Evolutionary conservation across 2,113 vertebrate species (phyloP).

Genomic region (Lophotis ruficrista): DNA sequence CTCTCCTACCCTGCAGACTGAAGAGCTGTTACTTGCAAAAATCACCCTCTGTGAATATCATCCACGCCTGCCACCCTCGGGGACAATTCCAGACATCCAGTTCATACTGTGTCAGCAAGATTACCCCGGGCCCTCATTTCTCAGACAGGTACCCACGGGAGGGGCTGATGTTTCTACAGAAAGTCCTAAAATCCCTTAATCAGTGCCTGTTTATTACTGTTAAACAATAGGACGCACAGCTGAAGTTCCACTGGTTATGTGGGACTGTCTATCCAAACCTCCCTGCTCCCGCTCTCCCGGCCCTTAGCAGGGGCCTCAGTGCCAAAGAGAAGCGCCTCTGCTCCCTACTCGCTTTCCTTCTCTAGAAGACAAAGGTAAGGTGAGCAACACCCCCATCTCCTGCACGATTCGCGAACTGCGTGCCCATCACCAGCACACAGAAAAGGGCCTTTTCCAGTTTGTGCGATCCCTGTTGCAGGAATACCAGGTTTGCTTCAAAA

Average conservation of each 20-base stretch:
- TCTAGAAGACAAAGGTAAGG: slow-evolving; percentile 42
- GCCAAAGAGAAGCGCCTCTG: not conserved
- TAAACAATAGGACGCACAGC: not conserved
- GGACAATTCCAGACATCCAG: not conserved
- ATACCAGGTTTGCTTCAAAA: not conserved
- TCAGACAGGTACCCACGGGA: not conserved
- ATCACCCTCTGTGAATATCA: not conserved
- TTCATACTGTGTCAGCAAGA: not conserved
- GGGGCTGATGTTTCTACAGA: not conserved
- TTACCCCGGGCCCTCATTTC: not conserved
- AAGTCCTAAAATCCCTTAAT: not conserved
- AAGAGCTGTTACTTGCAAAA: not conserved
- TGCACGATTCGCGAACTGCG: slow-evolving; percentile 55
- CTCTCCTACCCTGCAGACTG: not conserved
- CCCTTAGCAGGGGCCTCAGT: not conserved
- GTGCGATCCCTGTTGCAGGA: not conserved
- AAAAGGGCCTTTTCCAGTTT: not conserved
- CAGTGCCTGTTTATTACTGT: not conserved
- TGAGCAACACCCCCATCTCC: slow-evolving; percentile 64
- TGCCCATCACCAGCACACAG: not conserved
- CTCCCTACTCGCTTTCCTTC: not conserved
- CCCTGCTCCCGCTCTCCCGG: accelerated
- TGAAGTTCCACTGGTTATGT: not conserved
- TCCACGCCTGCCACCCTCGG: not conserved
- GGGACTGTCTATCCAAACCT: not conserved